Conservation (phyloP, 2,888 invertebrate species). For the Drosophila siamana region DNA sequence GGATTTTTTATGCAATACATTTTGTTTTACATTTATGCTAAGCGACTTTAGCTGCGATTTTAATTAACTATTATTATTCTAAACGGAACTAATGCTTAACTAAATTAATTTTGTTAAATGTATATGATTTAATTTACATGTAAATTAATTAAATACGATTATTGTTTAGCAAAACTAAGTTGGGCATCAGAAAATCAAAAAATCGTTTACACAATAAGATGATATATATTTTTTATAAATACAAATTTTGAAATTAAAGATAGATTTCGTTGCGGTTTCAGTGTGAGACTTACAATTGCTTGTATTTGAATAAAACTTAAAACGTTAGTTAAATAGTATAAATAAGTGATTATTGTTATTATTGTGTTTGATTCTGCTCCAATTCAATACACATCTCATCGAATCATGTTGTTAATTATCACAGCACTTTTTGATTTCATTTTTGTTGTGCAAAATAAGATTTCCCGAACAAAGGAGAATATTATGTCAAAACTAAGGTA, state of each 20-base stretch:
- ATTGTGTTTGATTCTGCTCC: conserved; percentile 30
- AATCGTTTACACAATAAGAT: too few relatives aligned
- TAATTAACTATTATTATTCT: conserved; percentile 28
- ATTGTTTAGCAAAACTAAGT: too few relatives aligned
- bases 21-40: conserved; percentile 42
- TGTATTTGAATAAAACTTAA: background rate
- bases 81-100: conserved; percentile 31
- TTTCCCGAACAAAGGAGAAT: conserved; percentile 33
- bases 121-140: background rate
- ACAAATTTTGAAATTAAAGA: background rate
- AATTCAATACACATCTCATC: conserved; percentile 47
- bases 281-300: background rate
- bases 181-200: too few relatives aligned
- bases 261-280: background rate
- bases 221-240: too few relatives aligned
- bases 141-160: background rate
- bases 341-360: conserved; percentile 14
- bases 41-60: conserved; percentile 54
- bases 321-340: background rate
- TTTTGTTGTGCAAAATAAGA: conserved; percentile 79
- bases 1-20: conserved; percentile 39
- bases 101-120: conserved; percentile 8
- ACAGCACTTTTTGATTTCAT: conserved; percentile 81
- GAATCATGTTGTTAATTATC: conserved; percentile 70
- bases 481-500: conserved; percentile 45